phyloP scores from a whole-genome alignment of 2,797 vertebrate species.

The Peromyscus nudipes region DNA sequence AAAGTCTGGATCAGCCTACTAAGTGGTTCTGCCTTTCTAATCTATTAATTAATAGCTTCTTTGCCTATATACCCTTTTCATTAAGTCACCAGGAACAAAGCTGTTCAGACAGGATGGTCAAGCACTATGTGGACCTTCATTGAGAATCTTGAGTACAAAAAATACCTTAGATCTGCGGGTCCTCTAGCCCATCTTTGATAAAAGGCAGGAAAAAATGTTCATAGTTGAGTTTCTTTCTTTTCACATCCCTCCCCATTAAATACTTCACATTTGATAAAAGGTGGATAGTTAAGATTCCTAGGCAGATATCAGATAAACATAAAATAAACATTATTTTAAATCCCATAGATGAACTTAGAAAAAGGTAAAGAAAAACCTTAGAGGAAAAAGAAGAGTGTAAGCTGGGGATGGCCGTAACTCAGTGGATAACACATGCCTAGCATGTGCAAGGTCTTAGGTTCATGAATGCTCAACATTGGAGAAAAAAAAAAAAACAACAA shows the following conservation, averaged over 20 bases:
- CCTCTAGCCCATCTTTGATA: background rate
- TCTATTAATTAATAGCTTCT: slow-evolving; percentile 6
- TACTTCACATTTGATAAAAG: slow-evolving; percentile 31
- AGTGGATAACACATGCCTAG: background rate
- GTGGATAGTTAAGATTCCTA: slow-evolving; percentile 6
- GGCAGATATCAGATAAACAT: slow-evolving; percentile 10
- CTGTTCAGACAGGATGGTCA: background rate
- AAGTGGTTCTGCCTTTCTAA: slow-evolving; percentile 42
- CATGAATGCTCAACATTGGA: background rate
- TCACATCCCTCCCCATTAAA: background rate
- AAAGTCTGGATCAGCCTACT: background rate
- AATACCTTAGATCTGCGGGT: background rate
- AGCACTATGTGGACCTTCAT: background rate
- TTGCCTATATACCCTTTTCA: background rate
- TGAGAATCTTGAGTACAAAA: slow-evolving; percentile 1
- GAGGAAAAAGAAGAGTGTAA: background rate
- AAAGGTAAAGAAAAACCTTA: slow-evolving; percentile 39
- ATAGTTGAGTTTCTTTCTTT: background rate
- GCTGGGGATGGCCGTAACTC: background rate
- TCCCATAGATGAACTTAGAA: background rate
- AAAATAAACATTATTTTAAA: slow-evolving; percentile 52
- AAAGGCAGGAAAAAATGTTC: slow-evolving; percentile 24
- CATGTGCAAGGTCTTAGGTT: background rate
- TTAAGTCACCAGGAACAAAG: background rate
- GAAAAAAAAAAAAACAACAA: background rate